Evolutionary conservation across 2,888 invertebrate genomes (phyloP).

Genomic region (Melinaea menophilus): DNA sequence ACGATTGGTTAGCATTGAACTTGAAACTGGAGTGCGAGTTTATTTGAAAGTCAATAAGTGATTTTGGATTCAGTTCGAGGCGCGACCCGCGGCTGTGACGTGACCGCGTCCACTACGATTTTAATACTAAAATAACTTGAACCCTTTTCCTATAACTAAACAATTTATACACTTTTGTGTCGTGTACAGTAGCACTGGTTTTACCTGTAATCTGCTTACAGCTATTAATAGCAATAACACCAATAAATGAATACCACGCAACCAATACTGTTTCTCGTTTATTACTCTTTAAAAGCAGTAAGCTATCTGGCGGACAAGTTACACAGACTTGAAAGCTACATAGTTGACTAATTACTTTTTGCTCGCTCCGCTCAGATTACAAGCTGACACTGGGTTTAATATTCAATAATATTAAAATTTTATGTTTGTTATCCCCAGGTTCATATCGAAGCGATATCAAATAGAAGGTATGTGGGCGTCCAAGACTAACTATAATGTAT

Average conservation of each 20-base stretch:
- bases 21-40: slow-evolving; percentile 19
- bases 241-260: not conserved
- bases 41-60: slow-evolving; percentile 31
- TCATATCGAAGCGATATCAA: no score
- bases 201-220: not conserved
- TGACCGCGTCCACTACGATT: slow-evolving; percentile 25
- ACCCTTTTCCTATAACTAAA: not conserved
- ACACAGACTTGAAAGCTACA: not conserved
- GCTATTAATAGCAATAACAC: not conserved
- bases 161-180: not conserved
- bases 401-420: no score
- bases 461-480: no score
- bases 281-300: not conserved
- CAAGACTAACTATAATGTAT: no score
- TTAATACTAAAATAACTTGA: not conserved
- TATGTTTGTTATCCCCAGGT: no score
- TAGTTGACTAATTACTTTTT: not conserved
- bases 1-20: slow-evolving; percentile 27
- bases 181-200: not conserved
- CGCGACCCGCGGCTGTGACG: slow-evolving; percentile 20
- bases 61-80: slow-evolving; percentile 26
- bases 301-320: not conserved
- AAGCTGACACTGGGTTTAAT: not conserved
- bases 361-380: not conserved
- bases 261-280: not conserved